These are phyloP conservation scores for Hermatobates lingyangjiaoensis DNA, from an alignment of 1,140 invertebrate species.

Conservation along the genomic window DNA sequence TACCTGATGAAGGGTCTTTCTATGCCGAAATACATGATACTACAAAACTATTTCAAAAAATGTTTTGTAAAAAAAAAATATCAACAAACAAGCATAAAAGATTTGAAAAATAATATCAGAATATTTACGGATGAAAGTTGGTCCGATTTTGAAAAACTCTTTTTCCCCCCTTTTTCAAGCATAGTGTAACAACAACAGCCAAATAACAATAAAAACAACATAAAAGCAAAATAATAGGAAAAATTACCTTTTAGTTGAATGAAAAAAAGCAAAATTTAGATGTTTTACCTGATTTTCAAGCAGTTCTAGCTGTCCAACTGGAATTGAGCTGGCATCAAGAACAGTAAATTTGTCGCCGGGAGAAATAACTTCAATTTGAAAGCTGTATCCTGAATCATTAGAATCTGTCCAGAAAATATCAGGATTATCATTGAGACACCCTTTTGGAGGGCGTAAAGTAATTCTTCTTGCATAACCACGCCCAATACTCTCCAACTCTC, in stretches of 20 bases:
- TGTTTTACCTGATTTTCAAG: slow-evolving; percentile 33
- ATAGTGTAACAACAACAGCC: not conserved
- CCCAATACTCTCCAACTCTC: slow-evolving; percentile 45
- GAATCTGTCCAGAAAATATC: slow-evolving; percentile 65
- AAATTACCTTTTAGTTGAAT: not conserved
- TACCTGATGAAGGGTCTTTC: no score
- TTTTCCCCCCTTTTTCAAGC: no score
- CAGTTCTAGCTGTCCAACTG: slow-evolving; percentile 39
- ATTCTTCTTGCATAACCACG: slow-evolving; percentile 52
- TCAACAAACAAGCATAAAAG: no score
- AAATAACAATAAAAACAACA: not conserved
- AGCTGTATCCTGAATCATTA: slow-evolving; percentile 45
- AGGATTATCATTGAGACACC: slow-evolving; percentile 41
- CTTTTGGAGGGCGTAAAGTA: slow-evolving; percentile 42
- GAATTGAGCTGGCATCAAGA: slow-evolving; percentile 37
- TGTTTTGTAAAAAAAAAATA: no score
- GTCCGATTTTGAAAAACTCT: no score
- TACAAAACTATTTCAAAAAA: no score
- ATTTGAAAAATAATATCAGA: no score
- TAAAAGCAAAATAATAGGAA: not conserved
- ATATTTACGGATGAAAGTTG: no score
- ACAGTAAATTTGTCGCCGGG: slow-evolving; percentile 49
- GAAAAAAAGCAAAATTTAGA: slow-evolving; percentile 13
- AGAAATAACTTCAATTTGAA: slow-evolving; percentile 46
- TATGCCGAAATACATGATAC: no score